Base-by-base conservation (phyloP, 35 echinoderm and acorn worm species). In the Apostichopus parvimensis region DNA sequence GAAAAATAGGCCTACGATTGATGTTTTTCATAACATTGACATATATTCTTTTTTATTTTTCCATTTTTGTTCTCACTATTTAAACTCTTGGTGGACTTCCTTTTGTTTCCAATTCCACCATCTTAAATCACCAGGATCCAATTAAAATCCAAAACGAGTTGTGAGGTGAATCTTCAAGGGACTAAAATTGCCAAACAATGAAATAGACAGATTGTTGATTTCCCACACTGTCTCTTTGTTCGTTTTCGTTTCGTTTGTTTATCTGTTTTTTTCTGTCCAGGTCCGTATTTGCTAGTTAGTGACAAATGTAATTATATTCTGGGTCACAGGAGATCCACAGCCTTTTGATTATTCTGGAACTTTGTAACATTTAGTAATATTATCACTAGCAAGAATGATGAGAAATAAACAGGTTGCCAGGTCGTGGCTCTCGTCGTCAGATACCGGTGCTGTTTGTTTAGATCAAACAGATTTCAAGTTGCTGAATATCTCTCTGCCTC, bases 391-490 rank as follows among this genome's bases (percentile, higher is more conserved):
- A 59, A 22, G 54, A 84, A 58, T 24, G 55, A 84, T 84, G 81
- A 24, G 81, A 84, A 84, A 23, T 84, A 6, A 84, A 84, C 81
- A 84, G 81, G 81, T 84, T 84, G 81, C 54, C 56, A 58, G 20
- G 81, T 52, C 10, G 8, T 15, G 17, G 81, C 34, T 45, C 58
- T 13, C n/a, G 21, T 52, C 12, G 21, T 55, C 34, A 45, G 34
- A 45, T 45, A 45, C 52, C 24, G 56, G 54, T 58, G 3, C 7
- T 84, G 56, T 84, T 84, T 84, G 23, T 59, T 59, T 21, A 84
- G 81, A 84, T 84, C 81, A 62, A 45, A 45, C 34, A 45, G 34
- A 45, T 45, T 45, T 45, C 34, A 45, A 45, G 34, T 45, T 45
- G 34, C 34, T 45, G 34, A 45, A 45, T 45, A 45, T 45, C 34